phyloP scores from a whole-genome alignment of 2,113 vertebrate genomes.

The Trachemys scripta region DNA sequence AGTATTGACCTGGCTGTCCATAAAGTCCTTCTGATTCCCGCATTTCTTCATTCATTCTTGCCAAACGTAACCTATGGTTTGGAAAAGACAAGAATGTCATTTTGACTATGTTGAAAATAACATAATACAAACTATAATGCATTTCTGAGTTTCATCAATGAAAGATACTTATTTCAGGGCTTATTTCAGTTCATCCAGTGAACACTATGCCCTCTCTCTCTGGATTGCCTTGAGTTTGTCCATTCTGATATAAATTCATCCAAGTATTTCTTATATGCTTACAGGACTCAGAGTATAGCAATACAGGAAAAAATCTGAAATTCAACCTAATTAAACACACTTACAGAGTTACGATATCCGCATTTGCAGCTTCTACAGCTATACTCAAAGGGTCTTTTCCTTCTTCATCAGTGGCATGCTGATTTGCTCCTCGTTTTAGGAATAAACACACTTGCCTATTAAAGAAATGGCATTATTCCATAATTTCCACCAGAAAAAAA shows the following conservation, averaged over 20 bases:
- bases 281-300: not conserved
- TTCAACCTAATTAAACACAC: conserved; percentile 52
- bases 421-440: conserved; percentile 97
- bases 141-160: not conserved
- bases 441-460: conserved; percentile 97
- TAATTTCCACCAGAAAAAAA: not conserved
- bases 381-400: conserved; percentile 94
- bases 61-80: conserved; percentile 89
- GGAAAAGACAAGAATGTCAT: conserved; percentile 4
- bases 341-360: conserved; percentile 98
- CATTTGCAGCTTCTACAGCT: conserved; percentile 96
- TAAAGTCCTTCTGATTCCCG: conserved; percentile 96
- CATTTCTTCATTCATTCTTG: conserved; percentile 99
- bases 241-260: not conserved
- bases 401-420: conserved; percentile 94
- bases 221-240: not conserved
- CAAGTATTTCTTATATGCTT: not conserved
- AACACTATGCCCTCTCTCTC: not conserved
- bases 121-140: not conserved
- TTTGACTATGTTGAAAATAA: not conserved
- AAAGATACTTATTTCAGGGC: not conserved
- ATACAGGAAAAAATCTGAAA: not conserved
- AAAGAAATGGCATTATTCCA: not conserved
- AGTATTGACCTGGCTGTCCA: conserved; percentile 98
- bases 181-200: rapidly evolving